Base-by-base conservation (phyloP, 1,140 invertebrate species). In the Nymphalis io region DNA sequence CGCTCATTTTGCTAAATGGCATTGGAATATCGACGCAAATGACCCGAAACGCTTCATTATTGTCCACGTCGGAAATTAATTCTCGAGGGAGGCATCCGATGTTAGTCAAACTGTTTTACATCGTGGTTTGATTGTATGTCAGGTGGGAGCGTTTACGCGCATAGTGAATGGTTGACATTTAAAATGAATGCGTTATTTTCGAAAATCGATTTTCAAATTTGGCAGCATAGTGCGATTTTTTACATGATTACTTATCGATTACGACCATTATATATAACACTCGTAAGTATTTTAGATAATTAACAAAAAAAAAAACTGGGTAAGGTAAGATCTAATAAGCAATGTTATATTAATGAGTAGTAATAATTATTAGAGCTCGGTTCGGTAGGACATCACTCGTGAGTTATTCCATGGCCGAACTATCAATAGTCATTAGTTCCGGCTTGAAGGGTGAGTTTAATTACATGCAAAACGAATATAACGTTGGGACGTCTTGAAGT, bases 1-100 rank as follows among this genome's bases (percentile, higher is more conserved):
- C 77, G 73, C 73, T 79, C 78, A 81, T 83, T 84, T 79, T 67
- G 53, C 57, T 70, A 72, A 76, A 75, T 64, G 75, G 67, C 74
- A 75, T 73, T 75, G 74, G 76, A 83, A 86, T 79, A 83, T 84
- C 78, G 79, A 80, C 73, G 75, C 76, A 83, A 81, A 84, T 85
- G 80, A 81, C 74, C 79, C 71, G 73, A 66, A 77, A 80, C 72
- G 68, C 74, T 81, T 87, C 82, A 85, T 87, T 87, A 87, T 79
- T 74, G 76, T 73, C 72, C 68, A 73, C 72, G 81, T 82, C 73
- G 76, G 79, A 85, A 81, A 84, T 85, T 83, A 82, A 87, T 84
- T 85, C 83, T 75, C 80, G 46, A n/a, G 72, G 75, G 77, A 74
- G 69, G 59, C 61, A 65, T 74, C 51, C 62, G 63, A 68, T 79